Percentiles rank a stretch among this genome's conserved stretches.
Conservation (phyloP, 64 coral and sea anemone genomes). For the Stichodactyla mertensii region DNA sequence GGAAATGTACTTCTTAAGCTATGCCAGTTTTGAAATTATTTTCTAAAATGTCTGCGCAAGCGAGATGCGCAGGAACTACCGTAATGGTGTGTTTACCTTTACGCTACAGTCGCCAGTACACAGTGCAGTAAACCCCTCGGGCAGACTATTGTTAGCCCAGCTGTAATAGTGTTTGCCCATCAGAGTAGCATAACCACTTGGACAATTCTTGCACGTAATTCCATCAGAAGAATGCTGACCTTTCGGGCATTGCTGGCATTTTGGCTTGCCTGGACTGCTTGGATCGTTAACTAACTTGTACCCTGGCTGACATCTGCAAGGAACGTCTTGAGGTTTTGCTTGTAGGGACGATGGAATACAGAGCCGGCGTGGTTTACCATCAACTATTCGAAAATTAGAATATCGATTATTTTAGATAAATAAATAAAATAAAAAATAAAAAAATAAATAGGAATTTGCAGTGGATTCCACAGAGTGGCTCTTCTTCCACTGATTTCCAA, state of each 20-base stretch:
- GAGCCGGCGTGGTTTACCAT: background rate
- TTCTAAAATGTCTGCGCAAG: no score
- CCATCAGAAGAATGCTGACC: background rate
- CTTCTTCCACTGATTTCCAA: no score
- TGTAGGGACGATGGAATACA: background rate
- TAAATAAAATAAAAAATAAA: no score
- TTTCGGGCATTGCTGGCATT: background rate
- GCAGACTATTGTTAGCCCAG: background rate
- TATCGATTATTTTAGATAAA: background rate
- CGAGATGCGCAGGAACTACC: no score
- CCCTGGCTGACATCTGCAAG: slow-evolving; percentile 6
- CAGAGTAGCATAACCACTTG: background rate
- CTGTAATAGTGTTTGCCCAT: background rate
- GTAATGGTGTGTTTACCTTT: background rate
- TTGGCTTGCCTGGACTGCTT: background rate
- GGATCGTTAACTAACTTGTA: background rate
- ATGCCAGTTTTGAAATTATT: no score
- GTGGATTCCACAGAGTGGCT: no score
- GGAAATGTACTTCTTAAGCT: no score
- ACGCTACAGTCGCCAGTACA: slow-evolving; percentile 12
- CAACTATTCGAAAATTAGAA: slow-evolving; percentile 1
- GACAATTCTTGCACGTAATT: background rate
- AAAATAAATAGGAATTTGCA: no score
- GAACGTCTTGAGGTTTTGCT: background rate
- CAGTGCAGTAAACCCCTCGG: background rate